phyloP scores from a whole-genome alignment of 2,888 invertebrate species.

The Callyntrura sp. region DNA sequence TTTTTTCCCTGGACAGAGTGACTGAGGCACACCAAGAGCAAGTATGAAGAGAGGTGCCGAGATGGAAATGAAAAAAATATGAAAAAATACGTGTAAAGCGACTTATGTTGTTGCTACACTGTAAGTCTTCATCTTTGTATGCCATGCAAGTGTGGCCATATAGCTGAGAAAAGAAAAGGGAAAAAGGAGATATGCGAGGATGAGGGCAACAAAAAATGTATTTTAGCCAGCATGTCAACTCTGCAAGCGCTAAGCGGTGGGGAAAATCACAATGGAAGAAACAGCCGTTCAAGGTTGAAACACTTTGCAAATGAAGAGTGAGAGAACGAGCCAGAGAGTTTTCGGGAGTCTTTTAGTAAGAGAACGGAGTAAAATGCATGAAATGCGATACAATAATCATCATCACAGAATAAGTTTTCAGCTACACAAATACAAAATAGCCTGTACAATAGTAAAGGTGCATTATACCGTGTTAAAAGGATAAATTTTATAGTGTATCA shows the following conservation, averaged over 20 bases:
- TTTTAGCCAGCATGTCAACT: not conserved
- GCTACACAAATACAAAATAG: not conserved
- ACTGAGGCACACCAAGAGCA: not conserved
- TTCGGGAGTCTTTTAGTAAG: not conserved
- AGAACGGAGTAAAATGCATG: too few relatives aligned
- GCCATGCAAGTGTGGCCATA: too few relatives aligned
- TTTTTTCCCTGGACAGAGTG: not conserved
- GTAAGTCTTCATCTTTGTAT: too few relatives aligned
- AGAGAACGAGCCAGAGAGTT: not conserved
- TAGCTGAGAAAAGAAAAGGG: not conserved
- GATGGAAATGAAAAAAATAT: too few relatives aligned
- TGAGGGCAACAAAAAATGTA: constrained; percentile 15
- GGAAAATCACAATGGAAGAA: constrained; percentile 42
- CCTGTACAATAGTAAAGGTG: not conserved
- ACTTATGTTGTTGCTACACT: not conserved
- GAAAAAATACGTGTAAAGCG: not conserved
- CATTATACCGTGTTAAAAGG: not conserved
- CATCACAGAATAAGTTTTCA: too few relatives aligned
- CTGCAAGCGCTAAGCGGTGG: not conserved
- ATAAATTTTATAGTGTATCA: not conserved
- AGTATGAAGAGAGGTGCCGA: not conserved
- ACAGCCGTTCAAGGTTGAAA: constrained; percentile 61
- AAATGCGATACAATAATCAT: too few relatives aligned
- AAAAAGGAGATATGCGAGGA: not conserved
- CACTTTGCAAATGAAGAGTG: constrained; percentile 35